A percentile compares a stretch with the other conserved stretches of the same genome.
Evolutionary conservation across 2,888 invertebrate species (phyloP).

Genomic region (Eupithecia insigniata): DNA sequence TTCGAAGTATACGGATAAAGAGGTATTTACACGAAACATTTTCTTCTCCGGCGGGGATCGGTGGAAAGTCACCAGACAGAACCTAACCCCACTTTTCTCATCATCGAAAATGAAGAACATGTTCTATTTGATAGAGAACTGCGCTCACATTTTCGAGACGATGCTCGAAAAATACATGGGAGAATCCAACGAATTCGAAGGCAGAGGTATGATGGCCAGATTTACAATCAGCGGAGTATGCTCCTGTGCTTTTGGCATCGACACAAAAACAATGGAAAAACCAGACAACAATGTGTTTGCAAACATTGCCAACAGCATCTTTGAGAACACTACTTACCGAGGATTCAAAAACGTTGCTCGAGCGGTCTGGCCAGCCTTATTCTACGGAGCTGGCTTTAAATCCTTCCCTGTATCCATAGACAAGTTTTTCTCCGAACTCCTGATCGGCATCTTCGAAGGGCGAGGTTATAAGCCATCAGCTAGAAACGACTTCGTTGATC

Average conservation of each 20-base stretch:
- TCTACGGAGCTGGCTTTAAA: slow-evolving; percentile 59
- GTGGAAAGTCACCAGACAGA: slow-evolving; percentile 69
- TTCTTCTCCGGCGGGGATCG: slow-evolving; percentile 62
- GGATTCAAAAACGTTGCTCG: slow-evolving; percentile 52
- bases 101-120: slow-evolving; percentile 70
- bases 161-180: slow-evolving; percentile 52
- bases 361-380: slow-evolving; percentile 62
- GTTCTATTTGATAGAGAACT: slow-evolving; percentile 65
- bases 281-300: slow-evolving; percentile 54
- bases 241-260: slow-evolving; percentile 65
- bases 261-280: slow-evolving; percentile 58
- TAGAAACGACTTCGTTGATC: slow-evolving; percentile 65
- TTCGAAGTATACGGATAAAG: slow-evolving; percentile 54
- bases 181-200: slow-evolving; percentile 48
- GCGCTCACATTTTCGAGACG: slow-evolving; percentile 53
- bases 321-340: slow-evolving; percentile 49
- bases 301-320: slow-evolving; percentile 54
- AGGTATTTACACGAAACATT: slow-evolving; percentile 55
- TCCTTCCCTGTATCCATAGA: slow-evolving; percentile 50
- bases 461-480: slow-evolving; percentile 53
- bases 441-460: slow-evolving; percentile 53
- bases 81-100: slow-evolving; percentile 66
- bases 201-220: slow-evolving; percentile 52
- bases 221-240: slow-evolving; percentile 68
- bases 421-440: slow-evolving; percentile 54